Conservation (phyloP, 2,888 invertebrate genomes). For the Drosophila nr. medialis region DNA sequence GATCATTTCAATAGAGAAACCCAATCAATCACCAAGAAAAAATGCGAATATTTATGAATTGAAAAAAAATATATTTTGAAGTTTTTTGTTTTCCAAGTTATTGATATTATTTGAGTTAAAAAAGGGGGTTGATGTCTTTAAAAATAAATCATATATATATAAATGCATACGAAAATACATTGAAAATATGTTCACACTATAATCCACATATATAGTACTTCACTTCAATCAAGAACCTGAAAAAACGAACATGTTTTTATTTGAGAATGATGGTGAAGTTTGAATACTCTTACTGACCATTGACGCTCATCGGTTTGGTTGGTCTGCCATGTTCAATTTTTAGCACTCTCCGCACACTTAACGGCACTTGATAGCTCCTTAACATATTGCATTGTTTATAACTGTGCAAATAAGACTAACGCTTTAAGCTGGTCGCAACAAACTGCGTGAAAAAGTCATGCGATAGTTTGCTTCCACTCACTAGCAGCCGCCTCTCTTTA, state of each 20-base stretch:
- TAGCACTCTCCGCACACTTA: not conserved
- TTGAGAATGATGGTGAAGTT: not conserved
- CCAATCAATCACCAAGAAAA: not conserved
- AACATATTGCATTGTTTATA: not conserved
- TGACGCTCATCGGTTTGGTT: not conserved
- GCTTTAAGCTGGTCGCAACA: not conserved
- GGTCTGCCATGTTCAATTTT: not conserved
- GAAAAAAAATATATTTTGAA: not conserved
- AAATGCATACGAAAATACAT: not conserved
- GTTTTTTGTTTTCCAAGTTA: not conserved
- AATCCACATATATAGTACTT: not conserved
- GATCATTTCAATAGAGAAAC: not conserved
- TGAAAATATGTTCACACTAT: not conserved
- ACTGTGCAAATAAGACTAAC: not conserved
- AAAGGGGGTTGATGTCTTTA: not conserved
- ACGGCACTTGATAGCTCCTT: not conserved
- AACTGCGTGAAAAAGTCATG: slow-evolving; percentile 8
- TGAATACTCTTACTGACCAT: slow-evolving; percentile 2
- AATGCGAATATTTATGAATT: not conserved
- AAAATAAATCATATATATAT: not conserved
- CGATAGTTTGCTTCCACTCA: not conserved
- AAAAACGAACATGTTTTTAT: no score
- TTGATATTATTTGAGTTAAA: not conserved
- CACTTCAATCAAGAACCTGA: not conserved
- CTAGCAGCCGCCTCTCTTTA: not conserved